Evolutionary conservation across 1,140 invertebrate genomes (phyloP), one percentile per base, ranked within the genome.

Genomic region (Nylanderia fulva): DNA sequence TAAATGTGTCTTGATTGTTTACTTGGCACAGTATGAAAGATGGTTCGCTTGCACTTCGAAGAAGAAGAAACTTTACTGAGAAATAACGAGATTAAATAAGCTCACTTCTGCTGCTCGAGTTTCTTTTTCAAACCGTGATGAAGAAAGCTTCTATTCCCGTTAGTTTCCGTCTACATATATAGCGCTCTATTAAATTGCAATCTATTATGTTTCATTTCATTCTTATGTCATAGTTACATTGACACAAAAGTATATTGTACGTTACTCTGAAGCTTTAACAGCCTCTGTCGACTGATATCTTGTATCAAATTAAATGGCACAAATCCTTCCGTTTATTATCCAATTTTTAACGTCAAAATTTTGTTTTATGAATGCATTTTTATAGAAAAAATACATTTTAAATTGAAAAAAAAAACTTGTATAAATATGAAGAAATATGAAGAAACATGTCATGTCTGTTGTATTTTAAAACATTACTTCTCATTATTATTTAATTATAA

Each of bases 81-180:
- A 61, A 83, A 60, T 83, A 83, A 74, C 69, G n/a, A 83, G 45
- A 63, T 83, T 83, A 63, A 48, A 74, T 39, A 63, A 61, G 56
- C 39, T 75, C 33, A 48, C 27, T 63, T 6, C 42, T 24, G 39
- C 15, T 36, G 27, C 36, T 21, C 69, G 39, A 83, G 56, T 83
- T 83, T 75, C 80, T 83, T 80, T 54, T 21, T 11, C 11, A 33
- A 69, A 1, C 39, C 15, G 45, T 83, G 45, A 76, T 60, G 69
- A 83, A 72, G 56, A 52, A 83, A 63, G 69, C 69, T 83, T 80
- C 69, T 61, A 60, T 76, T 83, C 54, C 58, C 56, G 48, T 77
- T 48, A 83, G 8, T 83, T 75, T 21, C 39, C 27, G 42, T 75
- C 56, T 83, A 63, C 39, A 60, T 74, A 66, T 61, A 60, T 39